Conservation (phyloP, 1,140 invertebrate species). For the Coptotermes formosanus region DNA sequence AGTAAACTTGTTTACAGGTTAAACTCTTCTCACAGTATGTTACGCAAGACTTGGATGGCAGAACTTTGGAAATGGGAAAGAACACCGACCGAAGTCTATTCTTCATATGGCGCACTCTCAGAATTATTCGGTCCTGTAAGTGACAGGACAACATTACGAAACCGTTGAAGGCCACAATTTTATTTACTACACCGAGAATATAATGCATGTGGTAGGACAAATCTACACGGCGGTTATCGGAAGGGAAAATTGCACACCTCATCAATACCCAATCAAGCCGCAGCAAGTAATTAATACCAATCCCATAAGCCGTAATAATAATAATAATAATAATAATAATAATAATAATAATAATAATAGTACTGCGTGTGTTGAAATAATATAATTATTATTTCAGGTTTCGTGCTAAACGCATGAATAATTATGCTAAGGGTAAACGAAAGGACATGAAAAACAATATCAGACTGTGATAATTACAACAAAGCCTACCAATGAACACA, state of each 20-base stretch:
- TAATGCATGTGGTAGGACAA: neutral
- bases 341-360: neutral
- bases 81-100: too few relatives aligned
- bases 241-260: neutral
- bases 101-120: too few relatives aligned
- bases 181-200: neutral
- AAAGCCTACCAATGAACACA: neutral
- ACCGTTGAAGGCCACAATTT: neutral
- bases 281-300: neutral
- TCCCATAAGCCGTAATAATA: neutral
- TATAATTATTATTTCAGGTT: neutral
- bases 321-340: too few relatives aligned
- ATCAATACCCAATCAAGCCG: neutral
- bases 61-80: too few relatives aligned
- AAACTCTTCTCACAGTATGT: too few relatives aligned
- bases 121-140: too few relatives aligned
- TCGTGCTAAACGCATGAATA: neutral
- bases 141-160: too few relatives aligned
- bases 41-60: too few relatives aligned
- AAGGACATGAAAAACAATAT: neutral
- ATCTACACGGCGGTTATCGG: neutral
- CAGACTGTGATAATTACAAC: neutral
- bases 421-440: neutral
- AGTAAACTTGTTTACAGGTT: too few relatives aligned
- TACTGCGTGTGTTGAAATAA: neutral